Evolutionary conservation across 2,113 vertebrate species (phyloP), one percentile per base, ranked within the genome.

Genomic region (Tetrao urogallus): DNA sequence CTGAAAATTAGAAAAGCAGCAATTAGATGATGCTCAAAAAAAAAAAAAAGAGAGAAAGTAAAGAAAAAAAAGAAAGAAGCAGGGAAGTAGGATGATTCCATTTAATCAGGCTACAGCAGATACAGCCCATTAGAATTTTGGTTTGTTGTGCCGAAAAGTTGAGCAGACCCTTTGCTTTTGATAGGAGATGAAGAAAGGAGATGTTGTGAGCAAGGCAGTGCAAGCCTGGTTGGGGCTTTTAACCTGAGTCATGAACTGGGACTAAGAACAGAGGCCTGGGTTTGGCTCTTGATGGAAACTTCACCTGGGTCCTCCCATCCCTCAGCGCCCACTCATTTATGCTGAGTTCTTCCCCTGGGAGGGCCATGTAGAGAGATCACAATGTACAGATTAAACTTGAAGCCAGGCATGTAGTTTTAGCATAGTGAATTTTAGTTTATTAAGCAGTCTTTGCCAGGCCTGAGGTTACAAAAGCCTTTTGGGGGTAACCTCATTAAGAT

Each of bases 401-500:
- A 34, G 16, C 34, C 40, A 40, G n/a, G 7, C 54, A 20, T 71
- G 47, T 32, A 40, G 75, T 73, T 91, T 75, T 57, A 70, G 74
- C 43, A 64, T 38, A 82, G 61, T 66, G 92, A 66, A 56, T 93
- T 93, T 67, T 64, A 10, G 9, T 8, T 18, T 82, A 89, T 75
- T 57, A 63, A 93, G 28, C 45, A 83, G 30, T 67, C 86, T 93
- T 88, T 90, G 92, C 67, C 60, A 86, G 75, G 58, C 84, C 86
- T 92, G 90, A 94, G 89, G 86, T 93, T 94, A 83, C 58, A 80
- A 92, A 94, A 92, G 82, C 83, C 92, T 93, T 93, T 94, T 64
- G 82, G 93, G 88, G 74, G 90, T 96, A 95, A 93, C 78, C 86
- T 97, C 70, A 94, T 96, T 96, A 96, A 87, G 91, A 96, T 96